phyloP scores from a whole-genome alignment of 2,797 vertebrate species.

The Coccyzus lansbergi region DNA sequence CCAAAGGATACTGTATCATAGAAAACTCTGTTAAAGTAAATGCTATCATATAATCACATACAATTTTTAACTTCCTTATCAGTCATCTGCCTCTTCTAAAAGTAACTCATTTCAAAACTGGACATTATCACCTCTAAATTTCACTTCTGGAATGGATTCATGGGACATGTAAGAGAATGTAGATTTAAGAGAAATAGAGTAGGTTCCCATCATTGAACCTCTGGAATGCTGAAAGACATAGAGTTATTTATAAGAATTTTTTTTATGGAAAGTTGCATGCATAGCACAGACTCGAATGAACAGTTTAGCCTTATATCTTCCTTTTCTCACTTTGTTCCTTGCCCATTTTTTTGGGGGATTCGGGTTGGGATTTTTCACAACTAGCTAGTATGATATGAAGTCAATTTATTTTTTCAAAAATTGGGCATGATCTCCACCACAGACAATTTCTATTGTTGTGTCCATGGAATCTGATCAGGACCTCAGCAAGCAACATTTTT shows the following conservation, averaged over 20 bases:
- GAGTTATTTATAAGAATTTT: neutral
- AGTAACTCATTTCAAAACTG: neutral
- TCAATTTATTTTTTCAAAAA: neutral
- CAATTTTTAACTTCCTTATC: neutral
- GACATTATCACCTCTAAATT: neutral
- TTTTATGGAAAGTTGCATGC: neutral
- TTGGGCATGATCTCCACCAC: neutral
- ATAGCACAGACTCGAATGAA: neutral
- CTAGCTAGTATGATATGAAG: neutral
- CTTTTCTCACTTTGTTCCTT: neutral
- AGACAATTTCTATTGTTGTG: neutral
- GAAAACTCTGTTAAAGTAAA: neutral
- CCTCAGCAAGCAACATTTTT: neutral
- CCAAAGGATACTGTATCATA: neutral
- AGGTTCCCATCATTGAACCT: neutral
- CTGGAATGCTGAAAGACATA: neutral
- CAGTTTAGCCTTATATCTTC: neutral
- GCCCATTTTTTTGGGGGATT: neutral
- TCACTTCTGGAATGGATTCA: neutral
- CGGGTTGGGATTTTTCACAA: neutral
- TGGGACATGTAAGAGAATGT: neutral
- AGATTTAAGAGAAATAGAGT: neutral
- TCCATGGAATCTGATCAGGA: neutral
- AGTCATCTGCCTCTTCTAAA: neutral
- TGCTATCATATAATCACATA: neutral